Conservation (phyloP, 2,888 invertebrate species). For the Pegoplata infirma region DNA sequence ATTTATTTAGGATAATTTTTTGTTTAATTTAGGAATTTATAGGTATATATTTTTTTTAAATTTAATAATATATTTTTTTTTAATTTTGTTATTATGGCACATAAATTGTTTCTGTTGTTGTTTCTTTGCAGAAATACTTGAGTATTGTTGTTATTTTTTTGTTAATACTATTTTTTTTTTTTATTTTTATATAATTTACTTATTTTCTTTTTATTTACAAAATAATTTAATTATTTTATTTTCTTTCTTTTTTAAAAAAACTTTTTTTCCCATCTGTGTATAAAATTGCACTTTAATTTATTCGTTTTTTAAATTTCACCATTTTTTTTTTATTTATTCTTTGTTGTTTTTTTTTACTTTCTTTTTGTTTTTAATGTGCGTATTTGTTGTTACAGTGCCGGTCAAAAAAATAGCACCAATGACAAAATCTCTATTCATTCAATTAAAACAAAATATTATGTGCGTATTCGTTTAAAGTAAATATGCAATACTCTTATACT, state of each 20-base stretch:
- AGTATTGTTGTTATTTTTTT: constrained; percentile 43
- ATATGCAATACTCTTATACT: no score
- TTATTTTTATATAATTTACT: constrained; percentile 28
- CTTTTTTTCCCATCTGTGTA: constrained; percentile 14
- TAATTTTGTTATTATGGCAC: constrained; percentile 62
- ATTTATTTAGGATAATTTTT: constrained; percentile 24
- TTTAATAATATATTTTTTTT: no score
- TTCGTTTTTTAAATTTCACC: constrained; percentile 45
- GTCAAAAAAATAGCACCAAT: no score
- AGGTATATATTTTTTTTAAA: constrained; percentile 22
- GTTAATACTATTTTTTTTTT: constrained; percentile 44
- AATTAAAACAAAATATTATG: no score
- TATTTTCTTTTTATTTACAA: constrained; percentile 18
- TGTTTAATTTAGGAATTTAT: constrained; percentile 25
- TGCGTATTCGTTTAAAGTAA: no score
- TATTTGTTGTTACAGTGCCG: constrained; percentile 14
- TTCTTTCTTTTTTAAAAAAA: not conserved
- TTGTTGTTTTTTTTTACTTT: constrained; percentile 14
- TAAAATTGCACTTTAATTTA: constrained; percentile 47
- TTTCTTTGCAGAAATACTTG: constrained; percentile 52
- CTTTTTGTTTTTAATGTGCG: constrained; percentile 33
- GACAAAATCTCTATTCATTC: no score
- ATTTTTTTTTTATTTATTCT: constrained; percentile 33
- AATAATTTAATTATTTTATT: not conserved
- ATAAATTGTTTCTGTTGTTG: constrained; percentile 56